Evolutionary conservation across 2,113 vertebrate species (phyloP), one percentile per base, ranked within the genome.

Genomic region (Empidonax traillii): DNA sequence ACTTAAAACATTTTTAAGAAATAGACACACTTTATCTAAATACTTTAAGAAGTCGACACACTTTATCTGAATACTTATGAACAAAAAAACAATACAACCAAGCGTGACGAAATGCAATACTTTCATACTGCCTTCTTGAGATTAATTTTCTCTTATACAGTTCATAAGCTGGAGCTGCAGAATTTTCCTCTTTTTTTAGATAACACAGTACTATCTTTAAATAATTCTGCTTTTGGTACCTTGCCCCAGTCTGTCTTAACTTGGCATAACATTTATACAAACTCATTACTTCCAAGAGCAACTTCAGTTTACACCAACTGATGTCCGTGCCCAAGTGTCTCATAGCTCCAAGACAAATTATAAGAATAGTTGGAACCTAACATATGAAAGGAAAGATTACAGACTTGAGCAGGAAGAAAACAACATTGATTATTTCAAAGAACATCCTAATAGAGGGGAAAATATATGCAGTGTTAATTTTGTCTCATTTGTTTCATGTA

Each of bases 221-320:
- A 90, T 84, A 95, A 88, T 81, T 84, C 88, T 81, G 30, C 12
- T 75, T 88, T 93, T 94, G 62, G 49, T 94, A 81, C 52, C 37
- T 86, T 93, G 44, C n/a, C 88, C 41, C 11, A 58, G 28, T 63
- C 68, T 87, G 49, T 66, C 80, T 78, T 78, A 86, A 84, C 56
- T 84, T 85, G 79, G n/a, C 68, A 41, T 44, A 84, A 39, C 35
- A 8, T 83, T 95, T 78, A 55, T 52, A 53, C 28, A 94, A 73
- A 52, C n/a, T 62, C 21, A 23, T 23, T 89, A 39, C 65, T 95
- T 95, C 68, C 73, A 78, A 89, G 79, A 90, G 25, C 2, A 2
- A 35, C 44, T 86, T 85, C 61, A 68, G 46, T 89, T 96, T 93
- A 90, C 76, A 89, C 5, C 28, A 89, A 8, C 43, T 84, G 52